Base-by-base conservation (phyloP, 2,888 invertebrate genomes). In the Drosophila leonis region DNA sequence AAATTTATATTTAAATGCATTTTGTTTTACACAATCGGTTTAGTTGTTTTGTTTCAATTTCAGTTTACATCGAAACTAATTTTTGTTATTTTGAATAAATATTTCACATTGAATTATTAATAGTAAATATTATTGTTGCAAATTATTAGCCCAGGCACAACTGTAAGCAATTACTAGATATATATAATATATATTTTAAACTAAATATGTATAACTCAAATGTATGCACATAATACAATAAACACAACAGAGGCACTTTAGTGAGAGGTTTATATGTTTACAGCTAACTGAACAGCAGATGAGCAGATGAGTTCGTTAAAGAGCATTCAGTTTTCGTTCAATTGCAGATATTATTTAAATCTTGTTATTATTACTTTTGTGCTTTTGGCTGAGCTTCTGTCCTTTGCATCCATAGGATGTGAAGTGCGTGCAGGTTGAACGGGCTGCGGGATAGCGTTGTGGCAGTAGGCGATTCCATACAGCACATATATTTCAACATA, bases 401-500 rank as follows among this genome's bases (percentile, higher is more conserved):
- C 42, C 9, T 39, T 52, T 63, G 46, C 33, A 20, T 20, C 39
- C 20, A 12, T 39, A n/a, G 56, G 37, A 52, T 31, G 39, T 29
- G 68, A 55, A 65, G 51, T 60, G 66, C 62, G 67, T 65, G 64
- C 52, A 67, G 55, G 62, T 67, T 79, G 64, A 29, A 10, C 15
- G 29, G 27, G 35, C 10, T 13, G 29, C 8, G 29, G 44, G 59
- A 37, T 18, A 57, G 39, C 15, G 12, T 44, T 18, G 10, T 4
- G 51, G 63, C 33, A 59, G 37, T 46, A 13, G 29, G 46, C 46
- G 27, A 46, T 27, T 46, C 46, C 46, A 46, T n/a, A n/a, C 27
- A 29, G 48, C 48, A 48, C n/a, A 29, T 18, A 57, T 72, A 77
- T 72, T 79, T 56, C 61, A 54, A 48, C 65, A 77, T 89, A 75